Conservation (phyloP, 2,113 vertebrate species). For the Prionailurus bengalensis region DNA sequence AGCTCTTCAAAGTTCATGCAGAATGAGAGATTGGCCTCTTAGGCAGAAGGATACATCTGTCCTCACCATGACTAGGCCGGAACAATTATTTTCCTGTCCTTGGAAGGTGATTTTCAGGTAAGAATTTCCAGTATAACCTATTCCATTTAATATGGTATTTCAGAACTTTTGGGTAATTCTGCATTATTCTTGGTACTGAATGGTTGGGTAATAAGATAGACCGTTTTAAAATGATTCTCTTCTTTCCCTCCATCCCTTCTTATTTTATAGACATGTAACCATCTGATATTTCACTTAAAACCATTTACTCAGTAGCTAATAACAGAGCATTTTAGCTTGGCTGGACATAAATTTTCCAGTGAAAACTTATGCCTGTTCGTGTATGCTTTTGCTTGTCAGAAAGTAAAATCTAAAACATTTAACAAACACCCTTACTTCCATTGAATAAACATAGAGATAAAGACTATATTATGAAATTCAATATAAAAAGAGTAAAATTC, state of each 20-base stretch:
- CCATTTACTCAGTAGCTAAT: background rate
- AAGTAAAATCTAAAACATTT: background rate
- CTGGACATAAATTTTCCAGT: background rate
- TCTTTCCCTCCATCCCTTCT: background rate
- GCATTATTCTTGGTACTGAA: background rate
- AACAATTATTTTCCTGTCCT: background rate
- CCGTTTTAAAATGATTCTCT: background rate
- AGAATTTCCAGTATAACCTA: background rate
- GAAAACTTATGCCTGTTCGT: background rate
- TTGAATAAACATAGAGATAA: background rate
- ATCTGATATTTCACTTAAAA: background rate
- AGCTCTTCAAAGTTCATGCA: background rate
- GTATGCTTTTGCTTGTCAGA: background rate
- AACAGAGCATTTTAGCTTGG: background rate
- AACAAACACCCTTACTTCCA: background rate
- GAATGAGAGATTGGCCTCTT: background rate
- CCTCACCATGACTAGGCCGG: background rate
- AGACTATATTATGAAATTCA: background rate
- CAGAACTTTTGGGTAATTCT: background rate
- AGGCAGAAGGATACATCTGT: background rate
- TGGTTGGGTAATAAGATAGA: background rate
- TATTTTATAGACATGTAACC: background rate
- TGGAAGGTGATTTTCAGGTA: background rate
- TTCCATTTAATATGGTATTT: background rate
- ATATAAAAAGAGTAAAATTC: background rate